A percentile compares a stretch with the other conserved stretches of the same genome.
Conservation (phyloP, 2,888 invertebrate genomes). For the Lymantria monacha region DNA sequence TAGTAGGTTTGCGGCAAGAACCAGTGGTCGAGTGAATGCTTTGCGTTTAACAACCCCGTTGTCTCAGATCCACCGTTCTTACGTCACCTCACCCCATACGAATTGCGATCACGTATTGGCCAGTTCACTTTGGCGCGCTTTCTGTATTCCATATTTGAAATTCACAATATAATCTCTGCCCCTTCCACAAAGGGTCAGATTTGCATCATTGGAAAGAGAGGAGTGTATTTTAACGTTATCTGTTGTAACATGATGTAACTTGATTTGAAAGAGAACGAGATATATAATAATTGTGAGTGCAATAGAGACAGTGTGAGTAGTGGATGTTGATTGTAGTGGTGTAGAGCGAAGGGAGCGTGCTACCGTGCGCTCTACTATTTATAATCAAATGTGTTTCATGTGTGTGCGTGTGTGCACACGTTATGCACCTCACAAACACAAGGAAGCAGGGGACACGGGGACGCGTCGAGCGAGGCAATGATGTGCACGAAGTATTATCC, state of each 20-base stretch:
- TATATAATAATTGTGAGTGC: conserved; percentile 32
- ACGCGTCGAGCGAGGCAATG: conserved; percentile 71
- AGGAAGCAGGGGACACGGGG: conserved; percentile 20
- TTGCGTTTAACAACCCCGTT: conserved; percentile 75
- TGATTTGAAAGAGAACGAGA: conserved; percentile 53
- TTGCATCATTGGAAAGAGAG: conserved; percentile 54
- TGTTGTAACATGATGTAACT: conserved; percentile 73
- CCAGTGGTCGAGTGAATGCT: conserved; percentile 74
- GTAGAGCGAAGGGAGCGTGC: conserved; percentile 79
- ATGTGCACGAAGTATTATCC: conserved; percentile 80
- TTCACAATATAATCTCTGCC: conserved; percentile 44
- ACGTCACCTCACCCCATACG: conserved; percentile 80
- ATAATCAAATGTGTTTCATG: conserved; percentile 70
- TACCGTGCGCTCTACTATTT: conserved; percentile 81
- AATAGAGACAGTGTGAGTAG: conserved; percentile 53
- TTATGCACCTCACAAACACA: conserved; percentile 73
- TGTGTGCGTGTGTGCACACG: conserved; percentile 72
- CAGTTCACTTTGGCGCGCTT: conserved; percentile 77
- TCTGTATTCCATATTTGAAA: conserved; percentile 55
- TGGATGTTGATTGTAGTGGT: conserved; percentile 73
- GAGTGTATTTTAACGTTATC: conserved; percentile 44
- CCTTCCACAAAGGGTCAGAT: conserved; percentile 43
- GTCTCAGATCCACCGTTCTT: conserved; percentile 58
- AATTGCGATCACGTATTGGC: conserved; percentile 54
- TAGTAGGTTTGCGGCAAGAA: conserved; percentile 63